These are phyloP conservation scores for Zaprionus nigranus DNA, from an alignment of 1,140 invertebrate genomes.

Conservation along the genomic window DNA sequence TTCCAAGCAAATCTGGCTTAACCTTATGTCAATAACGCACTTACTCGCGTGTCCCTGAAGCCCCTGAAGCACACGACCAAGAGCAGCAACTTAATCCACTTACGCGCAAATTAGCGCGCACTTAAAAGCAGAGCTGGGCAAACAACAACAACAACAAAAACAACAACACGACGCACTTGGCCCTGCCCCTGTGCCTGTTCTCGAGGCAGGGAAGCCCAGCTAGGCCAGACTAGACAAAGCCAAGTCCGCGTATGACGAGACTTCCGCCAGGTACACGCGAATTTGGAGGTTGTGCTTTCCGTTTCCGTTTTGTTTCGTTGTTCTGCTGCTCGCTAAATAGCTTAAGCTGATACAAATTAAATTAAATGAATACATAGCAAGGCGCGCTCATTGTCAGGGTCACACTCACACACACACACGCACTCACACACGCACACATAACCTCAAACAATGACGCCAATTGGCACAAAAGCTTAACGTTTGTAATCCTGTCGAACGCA, in stretches of 20 bases:
- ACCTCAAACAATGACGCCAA: slow-evolving; percentile 63
- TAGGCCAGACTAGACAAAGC: not conserved
- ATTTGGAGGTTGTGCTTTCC: slow-evolving; percentile 25
- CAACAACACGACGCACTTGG: not conserved
- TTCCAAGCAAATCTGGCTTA: slow-evolving; percentile 27
- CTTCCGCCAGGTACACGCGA: slow-evolving; percentile 21
- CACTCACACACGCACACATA: slow-evolving; percentile 32
- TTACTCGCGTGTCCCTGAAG: slow-evolving; percentile 38
- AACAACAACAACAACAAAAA: slow-evolving; percentile 8
- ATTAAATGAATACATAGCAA: slow-evolving; percentile 62
- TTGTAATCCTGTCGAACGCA: slow-evolving; percentile 34
- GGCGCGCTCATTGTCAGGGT: slow-evolving; percentile 63
- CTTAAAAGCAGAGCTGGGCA: slow-evolving; percentile 33
- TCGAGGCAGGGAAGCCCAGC: slow-evolving; percentile 12
- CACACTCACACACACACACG: slow-evolving; percentile 12
- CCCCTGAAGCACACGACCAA: slow-evolving; percentile 6
- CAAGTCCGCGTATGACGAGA: slow-evolving; percentile 19
- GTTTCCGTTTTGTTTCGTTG: slow-evolving; percentile 40
- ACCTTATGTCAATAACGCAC: slow-evolving; percentile 23
- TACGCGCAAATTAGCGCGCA: slow-evolving; percentile 32
- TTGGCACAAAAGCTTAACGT: slow-evolving; percentile 51
- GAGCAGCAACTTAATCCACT: slow-evolving; percentile 42
- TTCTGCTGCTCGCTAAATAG: slow-evolving; percentile 47
- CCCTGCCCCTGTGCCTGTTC: not conserved
- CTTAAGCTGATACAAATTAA: slow-evolving; percentile 66